These are phyloP conservation scores for Larimichthys polyactis DNA, from an alignment of 2,113 vertebrate species.

Conservation along the genomic window DNA sequence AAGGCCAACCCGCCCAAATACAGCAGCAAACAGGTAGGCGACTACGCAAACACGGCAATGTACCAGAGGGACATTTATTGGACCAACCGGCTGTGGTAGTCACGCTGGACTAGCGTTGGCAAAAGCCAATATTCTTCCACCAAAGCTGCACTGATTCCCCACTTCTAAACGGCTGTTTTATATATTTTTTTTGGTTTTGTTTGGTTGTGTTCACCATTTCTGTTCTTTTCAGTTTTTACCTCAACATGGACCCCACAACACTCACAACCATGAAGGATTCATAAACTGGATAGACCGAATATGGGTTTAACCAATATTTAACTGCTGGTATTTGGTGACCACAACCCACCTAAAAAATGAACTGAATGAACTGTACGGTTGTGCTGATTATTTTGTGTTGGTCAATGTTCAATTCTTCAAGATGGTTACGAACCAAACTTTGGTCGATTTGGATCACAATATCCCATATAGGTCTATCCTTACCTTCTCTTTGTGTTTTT, in stretches of 20 bases:
- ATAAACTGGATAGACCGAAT: conserved; percentile 60
- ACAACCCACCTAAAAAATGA: conserved; percentile 2
- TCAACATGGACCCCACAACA: conserved; percentile 54
- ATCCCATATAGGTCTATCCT: conserved; percentile 68
- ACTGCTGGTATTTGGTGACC: conserved; percentile 6
- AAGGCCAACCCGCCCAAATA: conserved; percentile 99
- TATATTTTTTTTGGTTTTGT: conserved; percentile 14
- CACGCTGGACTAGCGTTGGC: conserved; percentile 64
- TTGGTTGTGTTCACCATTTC: conserved; percentile 66
- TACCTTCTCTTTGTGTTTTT: conserved; percentile 24
- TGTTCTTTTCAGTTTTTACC: conserved; percentile 53
- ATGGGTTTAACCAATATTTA: conserved; percentile 55
- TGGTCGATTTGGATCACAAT: neutral
- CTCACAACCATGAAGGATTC: conserved; percentile 57
- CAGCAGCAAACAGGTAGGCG: conserved; percentile 99
- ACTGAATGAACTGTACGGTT: conserved; percentile 32
- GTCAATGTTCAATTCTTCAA: conserved; percentile 18
- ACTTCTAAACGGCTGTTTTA: conserved; percentile 43
- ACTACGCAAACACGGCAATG: conserved; percentile 89
- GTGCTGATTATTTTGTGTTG: conserved; percentile 1
- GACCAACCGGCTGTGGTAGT: conserved; percentile 92
- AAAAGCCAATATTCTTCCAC: conserved; percentile 49
- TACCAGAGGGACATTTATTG: conserved; percentile 87
- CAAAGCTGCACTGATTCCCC: conserved; percentile 80
- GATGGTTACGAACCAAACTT: neutral